phyloP scores from a whole-genome alignment of 2,888 invertebrate genomes.

The Tinea pellionella region DNA sequence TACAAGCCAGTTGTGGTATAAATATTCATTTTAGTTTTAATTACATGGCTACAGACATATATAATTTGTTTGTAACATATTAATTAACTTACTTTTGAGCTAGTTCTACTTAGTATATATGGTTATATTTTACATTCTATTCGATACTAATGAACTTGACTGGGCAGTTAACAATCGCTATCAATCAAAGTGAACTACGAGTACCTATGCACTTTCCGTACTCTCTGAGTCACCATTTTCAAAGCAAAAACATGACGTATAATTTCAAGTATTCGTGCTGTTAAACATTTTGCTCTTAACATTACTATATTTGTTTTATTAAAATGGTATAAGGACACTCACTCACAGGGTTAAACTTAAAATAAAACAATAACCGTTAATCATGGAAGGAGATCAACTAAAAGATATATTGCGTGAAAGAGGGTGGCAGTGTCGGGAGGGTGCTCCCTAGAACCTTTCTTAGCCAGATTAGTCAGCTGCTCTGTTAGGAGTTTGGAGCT shows the following conservation, averaged over 20 bases:
- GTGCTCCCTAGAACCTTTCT: no score
- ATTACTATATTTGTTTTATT: no score
- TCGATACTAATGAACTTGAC: constrained; percentile 11
- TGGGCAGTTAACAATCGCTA: neutral
- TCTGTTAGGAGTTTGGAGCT: no score
- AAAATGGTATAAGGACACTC: no score
- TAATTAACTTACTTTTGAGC: neutral
- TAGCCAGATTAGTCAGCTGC: no score
- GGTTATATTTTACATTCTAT: neutral
- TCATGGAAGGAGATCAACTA: no score
- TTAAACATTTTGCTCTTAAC: neutral
- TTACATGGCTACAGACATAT: neutral
- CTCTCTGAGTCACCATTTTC: neutral
- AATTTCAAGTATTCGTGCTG: neutral
- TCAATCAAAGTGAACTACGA: constrained; percentile 8
- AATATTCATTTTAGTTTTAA: neutral
- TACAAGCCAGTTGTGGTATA: neutral
- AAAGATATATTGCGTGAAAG: no score
- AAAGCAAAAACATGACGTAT: neutral
- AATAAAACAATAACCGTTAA: no score
- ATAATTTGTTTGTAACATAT: neutral
- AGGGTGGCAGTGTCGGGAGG: no score
- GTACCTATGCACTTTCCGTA: constrained; percentile 1
- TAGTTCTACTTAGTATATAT: neutral
- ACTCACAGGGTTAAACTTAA: no score